Evolutionary conservation across 64 coral and sea anemone species (phyloP).

Genomic region (Actinia tenebrosa): DNA sequence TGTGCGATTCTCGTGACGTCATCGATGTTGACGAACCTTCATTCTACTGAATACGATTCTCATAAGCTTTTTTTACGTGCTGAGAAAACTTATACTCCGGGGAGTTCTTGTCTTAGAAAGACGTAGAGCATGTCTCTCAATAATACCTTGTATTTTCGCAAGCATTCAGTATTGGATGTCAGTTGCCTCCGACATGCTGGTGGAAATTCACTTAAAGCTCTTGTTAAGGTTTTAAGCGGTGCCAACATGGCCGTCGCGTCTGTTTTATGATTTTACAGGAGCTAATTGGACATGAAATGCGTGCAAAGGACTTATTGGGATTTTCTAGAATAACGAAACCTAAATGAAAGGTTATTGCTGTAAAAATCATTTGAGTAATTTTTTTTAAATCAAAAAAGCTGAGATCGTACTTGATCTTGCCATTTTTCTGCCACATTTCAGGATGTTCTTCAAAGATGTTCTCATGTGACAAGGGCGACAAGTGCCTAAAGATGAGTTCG

Average conservation of each 20-base stretch:
- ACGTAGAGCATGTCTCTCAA: no score
- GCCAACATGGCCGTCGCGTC: background rate
- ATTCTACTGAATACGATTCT: background rate
- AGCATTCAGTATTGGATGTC: background rate
- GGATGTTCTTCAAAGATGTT: constrained; percentile 58
- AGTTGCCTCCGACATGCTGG: background rate
- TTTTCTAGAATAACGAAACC: background rate
- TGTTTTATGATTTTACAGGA: background rate
- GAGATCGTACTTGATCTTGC: background rate
- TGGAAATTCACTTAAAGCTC: background rate
- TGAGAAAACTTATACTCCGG: background rate
- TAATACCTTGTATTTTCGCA: background rate
- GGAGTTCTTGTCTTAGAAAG: background rate
- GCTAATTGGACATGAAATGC: background rate
- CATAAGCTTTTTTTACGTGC: background rate
- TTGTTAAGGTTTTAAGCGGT: background rate
- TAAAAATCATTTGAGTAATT: no score
- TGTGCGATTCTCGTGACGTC: background rate
- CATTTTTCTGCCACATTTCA: constrained; percentile 11
- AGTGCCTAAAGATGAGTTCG: constrained; percentile 64
- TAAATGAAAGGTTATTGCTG: background rate
- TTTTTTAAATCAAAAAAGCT: no score
- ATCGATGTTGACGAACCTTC: background rate
- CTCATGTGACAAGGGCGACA: constrained; percentile 62
- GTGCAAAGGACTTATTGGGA: background rate